Evolutionary conservation across 2,113 vertebrate species (phyloP).

Genomic region (Ranitomeya variabilis): DNA sequence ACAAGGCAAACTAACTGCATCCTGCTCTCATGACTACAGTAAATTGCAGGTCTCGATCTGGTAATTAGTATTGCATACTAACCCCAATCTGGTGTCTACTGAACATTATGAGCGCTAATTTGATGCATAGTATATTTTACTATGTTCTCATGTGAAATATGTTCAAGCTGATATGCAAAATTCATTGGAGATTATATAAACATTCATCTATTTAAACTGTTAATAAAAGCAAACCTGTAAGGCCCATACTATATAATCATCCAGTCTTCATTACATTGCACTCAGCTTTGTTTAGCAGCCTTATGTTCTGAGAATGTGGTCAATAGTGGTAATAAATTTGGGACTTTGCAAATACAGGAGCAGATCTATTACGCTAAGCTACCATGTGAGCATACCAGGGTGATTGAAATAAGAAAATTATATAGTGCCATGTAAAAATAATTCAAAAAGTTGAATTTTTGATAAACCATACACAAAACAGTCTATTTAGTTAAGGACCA

Average conservation of each 20-base stretch:
- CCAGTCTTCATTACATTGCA: no score
- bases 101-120: not conserved
- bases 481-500: no score
- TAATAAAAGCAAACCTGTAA: no score
- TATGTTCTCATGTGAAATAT: not conserved
- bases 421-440: not conserved
- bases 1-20: not conserved
- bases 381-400: not conserved
- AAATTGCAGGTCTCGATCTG: not conserved
- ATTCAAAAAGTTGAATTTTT: no score
- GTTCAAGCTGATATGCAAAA: not conserved
- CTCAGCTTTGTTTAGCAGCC: not conserved
- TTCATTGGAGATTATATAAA: no score
- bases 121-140: not conserved
- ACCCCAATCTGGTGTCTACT: not conserved
- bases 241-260: no score
- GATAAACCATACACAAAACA: no score
- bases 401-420: not conserved
- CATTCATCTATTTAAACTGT: no score
- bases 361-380: not conserved
- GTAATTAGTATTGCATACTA: not conserved
- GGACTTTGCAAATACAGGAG: not conserved
- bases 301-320: not conserved
- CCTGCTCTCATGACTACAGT: not conserved
- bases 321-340: not conserved